Evolutionary conservation across 2,888 invertebrate genomes (phyloP).

Genomic region (Exocentrus adspersus): DNA sequence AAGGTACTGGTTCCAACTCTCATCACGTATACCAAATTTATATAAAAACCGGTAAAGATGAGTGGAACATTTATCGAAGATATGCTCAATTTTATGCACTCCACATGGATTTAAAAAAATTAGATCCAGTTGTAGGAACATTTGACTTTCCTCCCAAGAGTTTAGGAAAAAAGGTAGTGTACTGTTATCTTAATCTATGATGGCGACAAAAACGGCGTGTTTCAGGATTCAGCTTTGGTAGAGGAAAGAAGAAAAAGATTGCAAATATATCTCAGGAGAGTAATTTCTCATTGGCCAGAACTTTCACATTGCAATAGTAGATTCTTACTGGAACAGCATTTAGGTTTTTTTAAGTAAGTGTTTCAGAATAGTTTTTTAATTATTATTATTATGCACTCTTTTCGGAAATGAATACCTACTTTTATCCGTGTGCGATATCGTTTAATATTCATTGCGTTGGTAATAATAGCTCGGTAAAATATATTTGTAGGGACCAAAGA

Average conservation of each 20-base stretch:
- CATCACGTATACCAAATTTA: slow-evolving; percentile 91
- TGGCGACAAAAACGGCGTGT: slow-evolving; percentile 3
- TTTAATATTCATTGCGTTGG: too few relatives aligned
- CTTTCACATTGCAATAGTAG: slow-evolving; percentile 80
- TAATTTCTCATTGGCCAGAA: slow-evolving; percentile 83
- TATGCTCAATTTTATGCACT: slow-evolving; percentile 92
- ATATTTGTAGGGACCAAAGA: slow-evolving; percentile 57
- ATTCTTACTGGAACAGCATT: slow-evolving; percentile 78
- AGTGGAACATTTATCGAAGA: slow-evolving; percentile 96
- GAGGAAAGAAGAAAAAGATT: slow-evolving; percentile 86
- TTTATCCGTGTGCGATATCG: too few relatives aligned
- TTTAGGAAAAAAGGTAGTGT: slow-evolving; percentile 84
- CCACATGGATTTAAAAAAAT: slow-evolving; percentile 84
- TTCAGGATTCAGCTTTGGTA: slow-evolving; percentile 82
- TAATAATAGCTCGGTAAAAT: too few relatives aligned
- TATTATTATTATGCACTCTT: too few relatives aligned
- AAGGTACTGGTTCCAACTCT: slow-evolving; percentile 74
- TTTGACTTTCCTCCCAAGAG: slow-evolving; percentile 96
- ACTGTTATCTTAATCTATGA: neutral
- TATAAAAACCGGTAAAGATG: slow-evolving; percentile 83
- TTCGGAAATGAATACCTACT: too few relatives aligned
- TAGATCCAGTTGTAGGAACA: slow-evolving; percentile 79
- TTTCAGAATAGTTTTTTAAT: too few relatives aligned
- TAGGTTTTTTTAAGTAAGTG: slow-evolving; percentile 89
- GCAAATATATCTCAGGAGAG: slow-evolving; percentile 87